Conservation (phyloP, 2,797 vertebrate genomes). For the Eleutherodactylus coqui region DNA sequence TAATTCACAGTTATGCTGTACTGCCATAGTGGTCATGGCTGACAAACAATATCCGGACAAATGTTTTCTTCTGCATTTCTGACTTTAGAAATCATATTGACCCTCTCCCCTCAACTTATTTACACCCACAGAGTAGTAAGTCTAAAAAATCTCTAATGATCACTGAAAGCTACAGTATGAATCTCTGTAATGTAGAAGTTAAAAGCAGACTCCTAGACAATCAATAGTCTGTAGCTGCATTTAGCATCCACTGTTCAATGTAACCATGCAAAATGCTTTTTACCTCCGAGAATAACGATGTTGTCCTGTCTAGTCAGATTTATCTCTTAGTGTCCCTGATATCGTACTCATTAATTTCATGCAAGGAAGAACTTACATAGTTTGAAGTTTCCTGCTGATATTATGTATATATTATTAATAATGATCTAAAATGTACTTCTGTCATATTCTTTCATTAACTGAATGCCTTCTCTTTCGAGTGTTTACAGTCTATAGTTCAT, state of each 20-base stretch:
- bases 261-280: conserved; percentile 1
- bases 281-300: not conserved
- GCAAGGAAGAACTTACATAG: not conserved
- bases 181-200: conserved; percentile 13
- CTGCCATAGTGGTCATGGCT: conserved; percentile 18
- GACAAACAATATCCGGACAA: conserved; percentile 22
- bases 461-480: not conserved
- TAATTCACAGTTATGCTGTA: conserved; percentile 21
- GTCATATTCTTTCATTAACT: not conserved
- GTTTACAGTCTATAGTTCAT: not conserved
- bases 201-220: conserved; percentile 15
- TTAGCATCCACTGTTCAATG: conserved; percentile 25
- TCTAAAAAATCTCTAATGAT: conserved; percentile 18
- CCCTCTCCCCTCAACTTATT: not conserved
- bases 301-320: conserved; percentile 29
- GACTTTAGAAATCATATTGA: conserved; percentile 25
- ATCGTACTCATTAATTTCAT: not conserved
- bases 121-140: not conserved
- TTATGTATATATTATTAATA: not conserved
- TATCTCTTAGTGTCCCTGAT: not conserved
- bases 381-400: not conserved
- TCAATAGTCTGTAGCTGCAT: conserved; percentile 27
- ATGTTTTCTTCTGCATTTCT: conserved; percentile 19
- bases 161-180: not conserved
- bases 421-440: not conserved